phyloP scores from a whole-genome alignment of 2,113 vertebrate species.

The Sciurus niger region DNA sequence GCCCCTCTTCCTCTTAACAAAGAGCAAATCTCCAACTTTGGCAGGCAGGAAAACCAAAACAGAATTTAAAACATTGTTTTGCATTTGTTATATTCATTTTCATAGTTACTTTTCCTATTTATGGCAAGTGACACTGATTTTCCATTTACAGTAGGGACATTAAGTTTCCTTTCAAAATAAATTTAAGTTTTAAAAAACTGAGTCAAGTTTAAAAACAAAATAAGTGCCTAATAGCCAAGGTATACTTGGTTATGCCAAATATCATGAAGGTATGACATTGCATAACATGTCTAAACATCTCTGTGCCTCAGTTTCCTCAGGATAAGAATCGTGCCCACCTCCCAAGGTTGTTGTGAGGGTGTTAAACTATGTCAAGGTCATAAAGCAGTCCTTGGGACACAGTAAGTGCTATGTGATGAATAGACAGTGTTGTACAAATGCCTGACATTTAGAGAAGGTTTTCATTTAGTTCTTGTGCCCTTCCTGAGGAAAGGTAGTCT shows the following conservation, averaged over 20 bases:
- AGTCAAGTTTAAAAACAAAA: not conserved
- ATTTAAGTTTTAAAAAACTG: not conserved
- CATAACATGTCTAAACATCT: not conserved
- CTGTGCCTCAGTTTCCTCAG: not conserved
- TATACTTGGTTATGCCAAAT: not conserved
- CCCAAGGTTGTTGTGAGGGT: not conserved
- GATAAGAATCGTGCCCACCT: not conserved
- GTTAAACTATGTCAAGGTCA: not conserved
- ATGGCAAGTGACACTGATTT: slow-evolving; percentile 43
- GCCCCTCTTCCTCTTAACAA: not conserved
- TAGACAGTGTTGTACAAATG: fast-evolving
- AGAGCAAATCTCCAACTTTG: slow-evolving; percentile 4
- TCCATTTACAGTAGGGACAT: not conserved
- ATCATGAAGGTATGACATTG: not conserved
- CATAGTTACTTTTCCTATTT: slow-evolving; percentile 23
- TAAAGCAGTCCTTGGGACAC: not conserved
- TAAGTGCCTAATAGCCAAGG: not conserved
- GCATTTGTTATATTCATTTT: not conserved
- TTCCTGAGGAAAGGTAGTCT: not conserved
- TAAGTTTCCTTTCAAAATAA: slow-evolving; percentile 63
- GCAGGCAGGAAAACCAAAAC: not conserved
- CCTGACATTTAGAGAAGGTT: not conserved
- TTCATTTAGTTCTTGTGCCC: not conserved
- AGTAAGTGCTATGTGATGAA: no score
- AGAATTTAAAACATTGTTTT: not conserved